Conservation (phyloP, 1,140 invertebrate species). For the Drosophila virilis region DNA sequence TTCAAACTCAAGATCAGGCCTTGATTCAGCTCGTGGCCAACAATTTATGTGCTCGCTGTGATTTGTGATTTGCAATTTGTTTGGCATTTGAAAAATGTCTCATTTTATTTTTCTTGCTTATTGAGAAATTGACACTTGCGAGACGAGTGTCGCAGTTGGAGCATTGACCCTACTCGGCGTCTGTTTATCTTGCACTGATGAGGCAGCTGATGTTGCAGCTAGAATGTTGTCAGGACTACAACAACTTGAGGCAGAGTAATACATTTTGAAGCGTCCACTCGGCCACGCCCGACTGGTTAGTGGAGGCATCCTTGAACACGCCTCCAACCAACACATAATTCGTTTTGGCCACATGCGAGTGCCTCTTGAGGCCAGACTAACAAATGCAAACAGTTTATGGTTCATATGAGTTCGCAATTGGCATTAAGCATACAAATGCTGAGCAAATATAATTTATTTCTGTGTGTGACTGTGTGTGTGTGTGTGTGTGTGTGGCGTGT, state of each 20-base stretch:
- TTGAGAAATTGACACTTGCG: constrained; percentile 37
- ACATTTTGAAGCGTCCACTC: background rate
- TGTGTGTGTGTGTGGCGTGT: background rate
- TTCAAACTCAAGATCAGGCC: constrained; percentile 27
- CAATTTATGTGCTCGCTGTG: constrained; percentile 9
- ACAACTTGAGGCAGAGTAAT: too few species aligned
- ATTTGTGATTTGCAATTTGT: constrained; percentile 44
- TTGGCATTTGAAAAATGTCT: constrained; percentile 27
- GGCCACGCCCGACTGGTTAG: background rate
- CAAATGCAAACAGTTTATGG: constrained; percentile 50
- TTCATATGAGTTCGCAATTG: constrained; percentile 43
- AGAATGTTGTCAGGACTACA: constrained; percentile 28
- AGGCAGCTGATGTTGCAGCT: constrained; percentile 10
- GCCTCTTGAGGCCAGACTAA: constrained; percentile 29
- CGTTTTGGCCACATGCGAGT: constrained; percentile 26
- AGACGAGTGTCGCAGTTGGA: constrained; percentile 7
- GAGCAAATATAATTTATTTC: constrained; percentile 39
- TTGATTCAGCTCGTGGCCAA: constrained; percentile 12
- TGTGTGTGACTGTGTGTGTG: background rate
- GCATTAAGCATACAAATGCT: constrained; percentile 48
- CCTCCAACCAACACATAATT: constrained; percentile 16
- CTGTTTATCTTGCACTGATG: constrained; percentile 32
- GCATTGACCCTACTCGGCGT: constrained; percentile 6
- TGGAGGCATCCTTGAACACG: background rate
- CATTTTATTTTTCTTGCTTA: background rate